phyloP scores from a whole-genome alignment of 2,113 vertebrate genomes.

The Podarcis raffonei region DNA sequence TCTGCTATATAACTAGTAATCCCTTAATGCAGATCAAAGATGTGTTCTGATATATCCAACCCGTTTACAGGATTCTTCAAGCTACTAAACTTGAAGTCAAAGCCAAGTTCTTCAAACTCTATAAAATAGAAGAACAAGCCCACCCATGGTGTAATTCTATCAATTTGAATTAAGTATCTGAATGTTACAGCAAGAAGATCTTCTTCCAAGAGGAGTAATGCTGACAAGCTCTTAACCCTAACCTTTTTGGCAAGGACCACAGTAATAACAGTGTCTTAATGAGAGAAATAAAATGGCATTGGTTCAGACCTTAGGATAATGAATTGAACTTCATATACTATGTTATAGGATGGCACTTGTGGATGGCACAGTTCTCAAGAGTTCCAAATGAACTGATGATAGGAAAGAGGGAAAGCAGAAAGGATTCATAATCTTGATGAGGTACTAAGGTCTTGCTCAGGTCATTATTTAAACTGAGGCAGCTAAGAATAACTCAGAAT shows the following conservation, averaged over 20 bases:
- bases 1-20: neutral
- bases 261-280: neutral
- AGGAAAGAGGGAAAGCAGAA: neutral
- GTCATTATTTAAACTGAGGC: neutral
- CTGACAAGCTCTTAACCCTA: slow-evolving; percentile 27
- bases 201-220: neutral
- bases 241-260: neutral
- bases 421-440: slow-evolving; percentile 10
- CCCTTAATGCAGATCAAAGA: neutral
- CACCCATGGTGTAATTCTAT: neutral
- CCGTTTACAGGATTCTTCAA: slow-evolving; percentile 6
- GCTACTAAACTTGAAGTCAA: slow-evolving; percentile 5
- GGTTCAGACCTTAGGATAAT: slow-evolving; percentile 9
- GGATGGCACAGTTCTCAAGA: slow-evolving; percentile 12
- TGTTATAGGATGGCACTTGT: neutral
- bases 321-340: neutral
- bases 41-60: neutral
- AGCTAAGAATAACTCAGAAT: neutral
- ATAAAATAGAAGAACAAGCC: neutral
- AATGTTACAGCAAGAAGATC: slow-evolving; percentile 1
- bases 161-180: neutral
- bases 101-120: neutral
- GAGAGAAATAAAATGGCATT: slow-evolving; percentile 1
- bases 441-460: neutral
- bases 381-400: neutral